Evolutionary conservation across 2,113 vertebrate species (phyloP), one percentile per base, ranked within the genome.

Genomic region (Triplophysa tibetana): DNA sequence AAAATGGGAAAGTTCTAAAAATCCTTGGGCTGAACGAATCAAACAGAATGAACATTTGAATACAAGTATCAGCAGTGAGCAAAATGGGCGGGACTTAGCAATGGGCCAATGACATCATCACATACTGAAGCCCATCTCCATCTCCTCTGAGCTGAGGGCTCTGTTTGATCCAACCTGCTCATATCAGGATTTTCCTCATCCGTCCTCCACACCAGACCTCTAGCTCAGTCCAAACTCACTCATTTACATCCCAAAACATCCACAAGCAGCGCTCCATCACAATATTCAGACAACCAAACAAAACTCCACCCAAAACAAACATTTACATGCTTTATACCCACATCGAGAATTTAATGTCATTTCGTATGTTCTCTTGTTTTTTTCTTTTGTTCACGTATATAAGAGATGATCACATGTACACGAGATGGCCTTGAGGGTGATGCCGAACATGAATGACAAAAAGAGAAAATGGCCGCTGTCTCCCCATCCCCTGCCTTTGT

Each of bases 301-400:
- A 58, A 58, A 93, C 90, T 91, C 88, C 90, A 92, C 83, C 86
- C 90, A 89, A 83, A 90, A 90, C 85, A 69, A 87, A 93, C 87
- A 93, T 85, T 82, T 83, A 94, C 92, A 89, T 93, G 91, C 90
- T 90, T 90, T 88, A 86, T 82, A 89, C 89, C 86, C 89, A 92
- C 91, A 89, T 83, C 86, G 88, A 93, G 85, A 91, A 90, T 89
- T 86, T 88, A 88, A 90, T 88, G 54, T 91, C 86, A 89, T 88
- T 89, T 90, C 90, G 82, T 88, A 83, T 88, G 83, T 87, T 12
- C 69, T 81, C 66, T 54, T 56, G 21, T 50, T 80, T 83, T 80
- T 65, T 38, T 48, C 14, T 83, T 88, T 86, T 89, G 70, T 64
- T 73, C 76, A 80, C 82, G 85, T 86, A 81, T 83, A 88, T 90